A percentile compares a stretch with the other conserved stretches of the same genome.
Evolutionary conservation across 2,888 invertebrate genomes (phyloP).

Genomic region (Allacma fusca): DNA sequence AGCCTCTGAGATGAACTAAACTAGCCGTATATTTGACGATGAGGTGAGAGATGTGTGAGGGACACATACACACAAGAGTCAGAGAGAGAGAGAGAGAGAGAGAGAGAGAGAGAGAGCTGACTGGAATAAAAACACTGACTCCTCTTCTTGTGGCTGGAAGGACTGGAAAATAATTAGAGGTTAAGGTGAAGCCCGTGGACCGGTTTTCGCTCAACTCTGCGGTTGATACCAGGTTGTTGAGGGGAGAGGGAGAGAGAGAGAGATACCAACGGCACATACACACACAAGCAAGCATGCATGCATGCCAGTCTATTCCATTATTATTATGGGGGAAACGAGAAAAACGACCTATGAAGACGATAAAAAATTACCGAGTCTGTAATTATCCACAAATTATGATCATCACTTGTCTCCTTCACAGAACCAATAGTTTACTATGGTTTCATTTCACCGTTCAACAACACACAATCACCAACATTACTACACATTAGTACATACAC

Average conservation of each 20-base stretch:
- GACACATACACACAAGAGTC: background rate
- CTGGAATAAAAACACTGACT: slow-evolving; percentile 34
- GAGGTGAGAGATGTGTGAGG: background rate
- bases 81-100: background rate
- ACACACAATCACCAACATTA: background rate
- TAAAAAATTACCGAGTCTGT: slow-evolving; percentile 61
- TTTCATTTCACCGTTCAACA: slow-evolving; percentile 28
- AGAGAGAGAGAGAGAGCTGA: slow-evolving; percentile 3
- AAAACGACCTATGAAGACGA: slow-evolving; percentile 58
- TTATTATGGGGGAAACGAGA: slow-evolving; percentile 53
- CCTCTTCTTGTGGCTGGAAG: slow-evolving; percentile 26
- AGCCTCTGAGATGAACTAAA: background rate
- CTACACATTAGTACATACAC: background rate
- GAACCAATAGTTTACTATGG: slow-evolving; percentile 43
- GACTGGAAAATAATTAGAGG: slow-evolving; percentile 48
- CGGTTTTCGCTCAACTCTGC: slow-evolving; percentile 36
- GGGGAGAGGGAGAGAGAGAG: too few relatives aligned
- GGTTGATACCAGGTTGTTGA: slow-evolving; percentile 31
- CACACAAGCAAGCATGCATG: too few relatives aligned
- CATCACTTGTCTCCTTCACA: slow-evolving; percentile 52
- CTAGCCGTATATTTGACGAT: background rate
- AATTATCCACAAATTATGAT: slow-evolving; percentile 61
- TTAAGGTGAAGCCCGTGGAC: slow-evolving; percentile 36
- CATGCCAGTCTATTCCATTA: slow-evolving; percentile 3
- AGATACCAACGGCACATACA: too few relatives aligned